Conservation (phyloP, 2,113 vertebrate genomes). For the Prunella fulvescens region DNA sequence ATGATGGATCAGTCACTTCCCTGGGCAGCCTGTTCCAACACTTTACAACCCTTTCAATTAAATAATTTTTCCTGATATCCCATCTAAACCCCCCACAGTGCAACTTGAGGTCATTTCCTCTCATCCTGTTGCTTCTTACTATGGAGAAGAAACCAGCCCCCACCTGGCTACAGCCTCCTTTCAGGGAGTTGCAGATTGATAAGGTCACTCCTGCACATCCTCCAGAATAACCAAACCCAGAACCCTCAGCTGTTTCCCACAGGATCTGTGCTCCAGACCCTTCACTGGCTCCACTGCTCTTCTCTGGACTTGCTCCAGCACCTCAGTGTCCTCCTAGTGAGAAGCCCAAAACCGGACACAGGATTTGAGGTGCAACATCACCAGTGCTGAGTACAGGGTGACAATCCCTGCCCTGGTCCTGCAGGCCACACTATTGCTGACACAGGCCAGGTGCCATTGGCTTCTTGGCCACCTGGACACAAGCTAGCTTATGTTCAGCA, state of each 20-base stretch:
- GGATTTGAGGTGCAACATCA: background rate
- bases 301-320: background rate
- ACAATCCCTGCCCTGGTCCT: background rate
- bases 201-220: background rate
- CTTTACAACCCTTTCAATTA: background rate
- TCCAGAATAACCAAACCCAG: background rate
- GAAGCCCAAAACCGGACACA: background rate
- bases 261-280: background rate
- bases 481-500: background rate
- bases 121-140: background rate
- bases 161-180: background rate
- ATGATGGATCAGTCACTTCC: background rate
- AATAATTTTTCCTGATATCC: background rate
- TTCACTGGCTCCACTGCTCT: background rate
- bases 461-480: background rate
- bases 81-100: background rate
- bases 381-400: background rate
- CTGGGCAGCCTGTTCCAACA: background rate
- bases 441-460: background rate
- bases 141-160: background rate
- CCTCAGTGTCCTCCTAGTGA: background rate
- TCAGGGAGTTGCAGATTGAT: fast-evolving
- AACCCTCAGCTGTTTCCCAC: background rate
- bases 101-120: background rate
- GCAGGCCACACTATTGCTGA: background rate